Percentiles rank a stretch among this genome's conserved stretches.
These are phyloP conservation scores for Caenorhabditis briggsae DNA, from an alignment of 1,140 invertebrate species.

Conservation along the genomic window DNA sequence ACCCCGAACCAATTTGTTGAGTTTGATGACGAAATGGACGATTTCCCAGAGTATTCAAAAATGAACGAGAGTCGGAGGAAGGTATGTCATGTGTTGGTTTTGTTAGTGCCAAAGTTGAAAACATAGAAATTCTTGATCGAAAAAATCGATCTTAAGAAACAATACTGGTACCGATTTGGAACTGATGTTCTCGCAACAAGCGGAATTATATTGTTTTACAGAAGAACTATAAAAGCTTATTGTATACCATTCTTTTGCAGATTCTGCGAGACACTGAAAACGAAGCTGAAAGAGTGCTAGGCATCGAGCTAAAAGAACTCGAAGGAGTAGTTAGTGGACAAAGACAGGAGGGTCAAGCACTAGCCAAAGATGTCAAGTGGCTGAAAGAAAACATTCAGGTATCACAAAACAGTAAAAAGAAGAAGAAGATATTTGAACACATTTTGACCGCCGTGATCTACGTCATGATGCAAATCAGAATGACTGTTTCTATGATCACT, in stretches of 20 bases:
- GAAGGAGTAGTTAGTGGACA: constrained; percentile 13
- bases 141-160: background rate
- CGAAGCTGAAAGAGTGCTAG: constrained; percentile 1
- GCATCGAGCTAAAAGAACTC: background rate
- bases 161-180: background rate
- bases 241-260: background rate
- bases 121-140: too few relatives aligned
- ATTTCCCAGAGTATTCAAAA: constrained; percentile 15
- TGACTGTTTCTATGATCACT: constrained; percentile 41
- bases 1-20: background rate
- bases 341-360: constrained; percentile 18
- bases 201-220: background rate
- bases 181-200: background rate
- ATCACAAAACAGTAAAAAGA: background rate
- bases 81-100: background rate
- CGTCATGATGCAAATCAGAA: constrained; percentile 8
- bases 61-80: constrained; percentile 13
- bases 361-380: constrained; percentile 6
- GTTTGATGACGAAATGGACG: constrained; percentile 1
- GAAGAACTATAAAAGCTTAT: background rate
- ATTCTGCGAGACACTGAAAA: constrained; percentile 7
- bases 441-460: constrained; percentile 22
- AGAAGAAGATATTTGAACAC: background rate
- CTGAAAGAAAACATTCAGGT: constrained; percentile 46
- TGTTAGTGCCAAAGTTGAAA: too few relatives aligned